These are phyloP conservation scores for Shargacucullia verbasci DNA, from an alignment of 2,888 invertebrate species.

Conservation along the genomic window DNA sequence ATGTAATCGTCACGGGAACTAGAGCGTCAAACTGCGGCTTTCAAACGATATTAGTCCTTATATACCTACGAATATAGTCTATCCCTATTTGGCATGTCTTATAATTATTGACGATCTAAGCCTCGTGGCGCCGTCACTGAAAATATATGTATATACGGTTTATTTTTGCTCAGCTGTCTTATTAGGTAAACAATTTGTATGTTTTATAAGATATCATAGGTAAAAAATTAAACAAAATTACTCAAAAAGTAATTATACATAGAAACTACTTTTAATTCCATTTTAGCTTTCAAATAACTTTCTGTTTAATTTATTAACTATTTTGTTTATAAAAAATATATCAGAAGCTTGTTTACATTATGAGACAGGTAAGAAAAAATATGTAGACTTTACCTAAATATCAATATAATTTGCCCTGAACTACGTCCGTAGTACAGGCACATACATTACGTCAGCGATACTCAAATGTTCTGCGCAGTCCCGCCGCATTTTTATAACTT, in stretches of 20 bases:
- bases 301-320: no score
- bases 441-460: conserved; percentile 13
- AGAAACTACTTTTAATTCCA: no score
- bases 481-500: conserved; percentile 1
- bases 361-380: no score
- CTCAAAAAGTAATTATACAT: no score
- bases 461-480: conserved; percentile 15
- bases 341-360: no score
- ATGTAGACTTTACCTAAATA: conserved; percentile 19
- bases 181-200: no score
- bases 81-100: conserved; percentile 40
- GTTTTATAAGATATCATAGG: no score
- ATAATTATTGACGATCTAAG: conserved; percentile 22
- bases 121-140: conserved; percentile 14
- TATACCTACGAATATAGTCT: conserved; percentile 26
- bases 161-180: no score
- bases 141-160: no score
- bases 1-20: conserved; percentile 13
- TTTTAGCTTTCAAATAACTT: no score
- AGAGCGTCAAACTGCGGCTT: conserved; percentile 21
- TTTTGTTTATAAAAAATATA: no score
- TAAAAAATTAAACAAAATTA: no score
- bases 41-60: conserved; percentile 2
- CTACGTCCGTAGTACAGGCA: conserved; percentile 8
- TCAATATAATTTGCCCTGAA: conserved; percentile 21